Percentiles rank a stretch among this genome's conserved stretches.
phyloP scores from a whole-genome alignment of 2,113 vertebrate genomes.

The Osmerus mordax region DNA sequence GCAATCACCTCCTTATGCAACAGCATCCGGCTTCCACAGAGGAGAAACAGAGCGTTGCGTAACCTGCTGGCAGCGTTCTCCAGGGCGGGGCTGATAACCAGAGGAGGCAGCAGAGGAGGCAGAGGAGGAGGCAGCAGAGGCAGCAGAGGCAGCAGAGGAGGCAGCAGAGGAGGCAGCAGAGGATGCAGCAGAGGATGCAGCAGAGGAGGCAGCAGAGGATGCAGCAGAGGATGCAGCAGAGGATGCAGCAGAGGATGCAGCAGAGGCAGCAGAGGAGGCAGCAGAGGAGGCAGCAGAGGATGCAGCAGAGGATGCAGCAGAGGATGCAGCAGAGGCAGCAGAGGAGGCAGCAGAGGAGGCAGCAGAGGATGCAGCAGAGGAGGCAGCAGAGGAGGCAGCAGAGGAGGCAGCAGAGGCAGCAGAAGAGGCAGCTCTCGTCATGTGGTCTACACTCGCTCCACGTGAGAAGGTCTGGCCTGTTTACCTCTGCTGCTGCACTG shows the following conservation, averaged over 20 bases:
- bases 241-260: background rate
- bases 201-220: background rate
- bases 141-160: conserved; percentile 8
- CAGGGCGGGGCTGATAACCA: too few species aligned
- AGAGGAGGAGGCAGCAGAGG: conserved; percentile 23
- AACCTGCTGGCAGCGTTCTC: too few species aligned
- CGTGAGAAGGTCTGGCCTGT: too few species aligned
- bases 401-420: background rate
- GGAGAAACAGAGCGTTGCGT: too few species aligned
- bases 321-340: conserved; percentile 9
- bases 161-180: too few species aligned
- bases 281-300: background rate
- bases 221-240: conserved; percentile 4
- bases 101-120: conserved; percentile 21
- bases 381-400: too few species aligned
- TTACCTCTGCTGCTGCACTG: too few species aligned
- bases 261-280: background rate
- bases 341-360: background rate
- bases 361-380: background rate
- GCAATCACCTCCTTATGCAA: too few species aligned
- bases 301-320: conserved; percentile 22
- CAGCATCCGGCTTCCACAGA: too few species aligned
- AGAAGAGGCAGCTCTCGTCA: too few species aligned
- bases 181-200: background rate
- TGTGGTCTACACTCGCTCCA: too few species aligned